Conservation (phyloP, 2,113 vertebrate species). For the Rhabdomys dilectus region DNA sequence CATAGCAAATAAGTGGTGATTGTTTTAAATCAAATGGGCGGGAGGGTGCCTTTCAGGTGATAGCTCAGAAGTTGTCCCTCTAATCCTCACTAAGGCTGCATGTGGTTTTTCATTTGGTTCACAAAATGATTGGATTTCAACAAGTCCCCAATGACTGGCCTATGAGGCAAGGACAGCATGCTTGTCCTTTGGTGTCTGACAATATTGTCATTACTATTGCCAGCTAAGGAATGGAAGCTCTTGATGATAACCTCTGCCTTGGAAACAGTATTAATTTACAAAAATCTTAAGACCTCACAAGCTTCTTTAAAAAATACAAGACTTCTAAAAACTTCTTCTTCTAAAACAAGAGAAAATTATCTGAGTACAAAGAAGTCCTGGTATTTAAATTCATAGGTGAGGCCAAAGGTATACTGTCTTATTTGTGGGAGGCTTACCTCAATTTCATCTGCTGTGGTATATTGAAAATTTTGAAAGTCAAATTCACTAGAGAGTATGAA, state of each 20-base stretch:
- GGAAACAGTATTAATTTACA: neutral
- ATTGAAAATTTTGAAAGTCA: neutral
- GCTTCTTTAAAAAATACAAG: neutral
- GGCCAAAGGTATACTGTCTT: neutral
- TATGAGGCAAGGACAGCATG: conserved; percentile 47
- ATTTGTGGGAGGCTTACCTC: neutral
- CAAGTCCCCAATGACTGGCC: conserved; percentile 71
- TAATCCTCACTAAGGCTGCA: conserved; percentile 81
- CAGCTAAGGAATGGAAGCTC: neutral
- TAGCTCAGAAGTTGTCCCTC: conserved; percentile 71
- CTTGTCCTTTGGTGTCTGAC: conserved; percentile 50
- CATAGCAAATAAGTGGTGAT: conserved; percentile 87
- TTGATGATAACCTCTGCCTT: conserved; percentile 6
- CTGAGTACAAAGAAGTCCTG: neutral
- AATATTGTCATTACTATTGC: neutral
- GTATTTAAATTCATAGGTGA: neutral
- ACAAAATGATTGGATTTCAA: conserved; percentile 77
- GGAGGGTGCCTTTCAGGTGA: conserved; percentile 85
- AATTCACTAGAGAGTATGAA: neutral
- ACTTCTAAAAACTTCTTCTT: too few species aligned
- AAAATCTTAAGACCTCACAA: neutral
- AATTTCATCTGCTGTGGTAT: neutral
- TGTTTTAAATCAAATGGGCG: conserved; percentile 83
- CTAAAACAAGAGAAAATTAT: neutral
- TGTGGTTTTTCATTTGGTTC: conserved; percentile 77